These are phyloP conservation scores for Micromys minutus DNA, from an alignment of 2,113 vertebrate species.

Conservation along the genomic window DNA sequence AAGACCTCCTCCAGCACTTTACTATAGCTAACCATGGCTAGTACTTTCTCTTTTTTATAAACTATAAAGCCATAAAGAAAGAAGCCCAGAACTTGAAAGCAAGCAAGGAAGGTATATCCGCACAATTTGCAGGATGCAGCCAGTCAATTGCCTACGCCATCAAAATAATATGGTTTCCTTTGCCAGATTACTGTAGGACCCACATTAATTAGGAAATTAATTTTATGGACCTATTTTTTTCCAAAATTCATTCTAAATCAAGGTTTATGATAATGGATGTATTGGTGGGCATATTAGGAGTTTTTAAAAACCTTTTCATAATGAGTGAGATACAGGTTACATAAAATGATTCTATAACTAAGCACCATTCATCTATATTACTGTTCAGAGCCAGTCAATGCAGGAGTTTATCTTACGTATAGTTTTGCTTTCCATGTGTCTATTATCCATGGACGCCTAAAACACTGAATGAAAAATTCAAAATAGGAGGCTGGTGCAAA, in stretches of 20 bases:
- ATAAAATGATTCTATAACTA: background rate
- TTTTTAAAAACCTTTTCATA: background rate
- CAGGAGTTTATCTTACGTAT: background rate
- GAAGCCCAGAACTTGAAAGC: background rate
- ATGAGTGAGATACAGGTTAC: background rate
- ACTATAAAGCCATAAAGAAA: background rate
- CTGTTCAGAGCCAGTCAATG: background rate
- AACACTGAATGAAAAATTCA: background rate
- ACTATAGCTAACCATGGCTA: background rate
- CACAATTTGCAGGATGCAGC: background rate
- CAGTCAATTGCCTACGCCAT: background rate
- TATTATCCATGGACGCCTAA: background rate
- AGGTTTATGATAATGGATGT: background rate
- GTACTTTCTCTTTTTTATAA: background rate
- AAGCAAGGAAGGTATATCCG: background rate
- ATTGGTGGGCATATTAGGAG: background rate
- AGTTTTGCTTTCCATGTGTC: background rate
- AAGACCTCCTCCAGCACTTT: background rate
- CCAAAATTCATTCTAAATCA: background rate
- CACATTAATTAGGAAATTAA: background rate
- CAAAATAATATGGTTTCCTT: background rate
- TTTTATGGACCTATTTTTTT: background rate
- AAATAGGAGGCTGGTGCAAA: background rate
- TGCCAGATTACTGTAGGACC: background rate
- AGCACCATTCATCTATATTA: background rate